phyloP scores from a whole-genome alignment of 2,113 vertebrate species.

The Sturnus vulgaris region DNA sequence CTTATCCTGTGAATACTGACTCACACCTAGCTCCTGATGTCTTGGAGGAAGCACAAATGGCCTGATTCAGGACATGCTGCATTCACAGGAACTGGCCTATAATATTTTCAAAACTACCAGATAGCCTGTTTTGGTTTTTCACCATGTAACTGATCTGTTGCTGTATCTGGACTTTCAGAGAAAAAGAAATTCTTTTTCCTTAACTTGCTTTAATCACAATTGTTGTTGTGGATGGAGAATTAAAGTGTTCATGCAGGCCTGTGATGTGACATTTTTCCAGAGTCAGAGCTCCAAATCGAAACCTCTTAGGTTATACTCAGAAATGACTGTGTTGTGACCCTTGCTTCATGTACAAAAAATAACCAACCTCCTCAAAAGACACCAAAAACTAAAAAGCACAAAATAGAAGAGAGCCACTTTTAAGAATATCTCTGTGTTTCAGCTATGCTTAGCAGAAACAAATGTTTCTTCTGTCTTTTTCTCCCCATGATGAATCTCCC shows the following conservation, averaged over 20 bases:
- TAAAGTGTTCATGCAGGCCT: neutral
- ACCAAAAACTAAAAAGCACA: neutral
- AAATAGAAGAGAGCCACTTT: neutral
- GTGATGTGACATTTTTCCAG: neutral
- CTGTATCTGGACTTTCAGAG: neutral
- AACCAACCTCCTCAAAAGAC: fast-evolving
- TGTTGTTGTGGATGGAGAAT: neutral
- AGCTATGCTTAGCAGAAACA: neutral
- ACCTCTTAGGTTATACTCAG: neutral
- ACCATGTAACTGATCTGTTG: neutral
- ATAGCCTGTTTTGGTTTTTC: neutral
- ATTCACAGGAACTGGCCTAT: neutral
- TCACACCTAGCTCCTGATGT: neutral
- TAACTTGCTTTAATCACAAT: neutral
- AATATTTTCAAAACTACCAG: neutral
- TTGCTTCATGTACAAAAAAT: neutral
- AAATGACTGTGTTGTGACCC: neutral
- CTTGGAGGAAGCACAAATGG: neutral
- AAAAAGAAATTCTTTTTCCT: neutral
- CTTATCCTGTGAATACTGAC: neutral
- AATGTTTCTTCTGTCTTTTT: neutral
- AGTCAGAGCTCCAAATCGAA: neutral
- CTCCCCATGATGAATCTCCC: neutral
- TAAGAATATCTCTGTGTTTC: neutral
- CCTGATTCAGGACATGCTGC: neutral